phyloP scores from a whole-genome alignment of 2,797 vertebrate genomes.

The Coilia nasus region DNA sequence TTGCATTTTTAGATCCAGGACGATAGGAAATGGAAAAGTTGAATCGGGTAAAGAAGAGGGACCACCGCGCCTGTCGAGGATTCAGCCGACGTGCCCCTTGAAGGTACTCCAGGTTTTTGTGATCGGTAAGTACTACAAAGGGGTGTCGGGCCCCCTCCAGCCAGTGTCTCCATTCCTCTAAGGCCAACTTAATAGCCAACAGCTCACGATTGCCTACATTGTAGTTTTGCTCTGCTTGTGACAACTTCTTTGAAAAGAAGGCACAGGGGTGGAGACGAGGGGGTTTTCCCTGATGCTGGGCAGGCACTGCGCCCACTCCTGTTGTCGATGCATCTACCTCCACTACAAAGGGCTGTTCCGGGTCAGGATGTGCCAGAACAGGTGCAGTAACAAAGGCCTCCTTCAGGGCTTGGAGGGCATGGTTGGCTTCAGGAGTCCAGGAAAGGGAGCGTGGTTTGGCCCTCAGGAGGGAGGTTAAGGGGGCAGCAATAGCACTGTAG shows the following conservation, averaged over 20 bases:
- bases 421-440: background rate
- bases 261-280: slow-evolving; percentile 1
- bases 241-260: background rate
- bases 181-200: background rate
- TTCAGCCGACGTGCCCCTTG: background rate
- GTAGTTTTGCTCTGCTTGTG: background rate
- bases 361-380: background rate
- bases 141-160: background rate
- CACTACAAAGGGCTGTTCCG: background rate
- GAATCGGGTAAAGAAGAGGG: too few relatives aligned
- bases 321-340: background rate
- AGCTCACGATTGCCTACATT: background rate
- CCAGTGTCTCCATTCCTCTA: background rate
- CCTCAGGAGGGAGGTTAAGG: background rate
- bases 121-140: background rate
- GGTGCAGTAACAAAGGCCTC: background rate
- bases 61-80: too few relatives aligned
- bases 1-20: too few relatives aligned
- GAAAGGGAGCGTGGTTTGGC: background rate
- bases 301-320: background rate
- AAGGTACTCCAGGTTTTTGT: background rate
- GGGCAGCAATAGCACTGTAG: background rate
- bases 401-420: background rate
- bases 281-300: background rate
- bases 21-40: too few relatives aligned